Evolutionary conservation across 35 echinoderm and acorn worm species (phyloP), one percentile per base, ranked within the genome.

Genomic region (Apostichopus californicus): DNA sequence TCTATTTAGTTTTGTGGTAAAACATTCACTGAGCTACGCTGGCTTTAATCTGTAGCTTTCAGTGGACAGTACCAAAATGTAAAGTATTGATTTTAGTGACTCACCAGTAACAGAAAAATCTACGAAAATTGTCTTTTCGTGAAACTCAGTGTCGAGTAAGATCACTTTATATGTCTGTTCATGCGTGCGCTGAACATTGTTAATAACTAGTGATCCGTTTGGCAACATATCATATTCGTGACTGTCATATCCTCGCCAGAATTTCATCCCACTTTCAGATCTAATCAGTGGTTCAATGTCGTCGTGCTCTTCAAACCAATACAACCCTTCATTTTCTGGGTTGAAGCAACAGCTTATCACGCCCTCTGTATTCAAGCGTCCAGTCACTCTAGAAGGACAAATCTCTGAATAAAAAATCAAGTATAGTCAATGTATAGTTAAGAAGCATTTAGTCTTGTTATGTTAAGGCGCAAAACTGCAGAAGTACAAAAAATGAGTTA

Each of bases 191-290:
- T 73, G 71, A 73, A 83, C 53, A 6, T 83, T 54, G 57, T 55
- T 59, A 34, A 83, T 83, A 18, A 55, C 20, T 3, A 83, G 80
- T 17, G 80, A 54, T n/a, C 80, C 80, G 20, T 83, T 83, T 54
- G 6, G 80, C 13, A 83, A 21, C 9, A 83, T 7, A 21, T 83
- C 80, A 55, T 56, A 57, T 83, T 83, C 80, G 5, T 57, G n/a
- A 11, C 2, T 83, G 5, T 81, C 25, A 81, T 23, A 81, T 28
- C 28, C 53, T 21, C 80, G 12, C 17, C 80, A 7, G 34, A 18
- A 14, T 18, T 56, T 56, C 53, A 52, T 2, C 54, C 80, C 26
- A 56, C 56, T 57, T 13, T 83, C 34, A 12, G 17, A 83, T 54
- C 80, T 54, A 28, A 83, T 83, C 3, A 83, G 56, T 83, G 80